Evolutionary conservation across 2,888 invertebrate species (phyloP), one percentile per base, ranked within the genome.

Genomic region (Acheta domesticus): DNA sequence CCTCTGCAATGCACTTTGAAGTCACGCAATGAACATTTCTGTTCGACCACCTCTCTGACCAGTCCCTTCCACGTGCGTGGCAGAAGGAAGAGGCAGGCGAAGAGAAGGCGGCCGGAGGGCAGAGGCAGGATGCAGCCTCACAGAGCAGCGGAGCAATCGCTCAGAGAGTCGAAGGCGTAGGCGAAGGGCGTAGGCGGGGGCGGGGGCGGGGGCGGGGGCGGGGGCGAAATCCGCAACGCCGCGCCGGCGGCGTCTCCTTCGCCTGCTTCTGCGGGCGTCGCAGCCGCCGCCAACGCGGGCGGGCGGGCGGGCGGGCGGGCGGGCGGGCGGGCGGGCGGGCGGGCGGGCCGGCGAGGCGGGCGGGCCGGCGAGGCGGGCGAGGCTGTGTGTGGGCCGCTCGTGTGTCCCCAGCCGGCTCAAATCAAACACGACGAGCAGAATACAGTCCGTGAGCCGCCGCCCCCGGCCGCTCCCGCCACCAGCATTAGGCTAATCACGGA

Each of bases 401-500:
- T 62, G 62, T 62, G 62, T 62, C 62, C 62, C 62, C 14, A n/a
- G 62, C 62, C 62, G 62, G n/a, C 62, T 62, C 62, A 62, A 62
- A 62, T 62, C 62, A 62, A 62, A 62, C 62, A 62, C 14, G 62
- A 62, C 62, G 62, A 14, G 62, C n/a, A 62, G 62, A 62, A 62
- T 62, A 62, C 62, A 62, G 14, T n/a, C 8, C 16, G 62, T 62
- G 62, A 19, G 62, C 62, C 62, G 14, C 62, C n/a, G 62, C 8
- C 62, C 16, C 62, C 16, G 14, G 62, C 62, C 62, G 62, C 62
- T 36, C 36, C 36, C 62, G 62, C 62, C 62, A 62, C 62, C 62
- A 62, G 62, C 62, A 62, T 62, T 62, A 62, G 62, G 62, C 62
- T 62, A 62, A 62, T 62, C 62, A 62, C 62, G 14, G 62, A 14